Base-by-base conservation (phyloP, 2,797 vertebrate species). In the Thamnophis elegans region DNA sequence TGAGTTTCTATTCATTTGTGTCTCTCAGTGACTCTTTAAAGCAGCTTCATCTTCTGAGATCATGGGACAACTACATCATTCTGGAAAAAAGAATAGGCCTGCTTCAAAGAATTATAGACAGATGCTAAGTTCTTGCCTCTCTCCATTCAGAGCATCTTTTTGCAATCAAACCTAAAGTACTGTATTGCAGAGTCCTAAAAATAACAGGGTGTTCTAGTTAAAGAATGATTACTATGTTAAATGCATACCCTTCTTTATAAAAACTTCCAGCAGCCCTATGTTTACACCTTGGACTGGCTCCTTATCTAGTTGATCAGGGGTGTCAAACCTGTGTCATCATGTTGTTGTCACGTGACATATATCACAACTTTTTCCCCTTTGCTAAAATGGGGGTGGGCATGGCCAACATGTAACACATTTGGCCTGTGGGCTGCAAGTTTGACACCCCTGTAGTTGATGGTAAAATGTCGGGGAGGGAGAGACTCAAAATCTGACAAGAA, bases 201-300 rank as follows among this genome's bases (percentile, higher is more conserved):
- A 20, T 42, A 22, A 10, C 32, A 42, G 4, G 22, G 18, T 1
- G 1, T 78, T 78, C 36, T 78, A 42, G 18, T 42, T 42, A 42
- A 42, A 22, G 32, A 22, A 78, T 22, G 20, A 42, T 18, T 26
- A 14, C 42, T 5, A 14, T n/a, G n/a, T 16, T n/a, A n/a, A 13
- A 18, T 12, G 82, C 58, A 54, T 13, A 20, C 12, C 0, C 54
- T 26, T 36, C 20, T 58, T 51, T 26, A 16, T 28, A 10, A 82
- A 65, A 32, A 2, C 5, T 58, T 88, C 4, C 7, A 32, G 20
- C 28, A 65, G 12, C 51, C 1, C 32, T 8, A 54, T 32, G 92
- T 95, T 96, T 94, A 89, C 93, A 95, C 95, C 96, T 95, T 92
- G 91, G 94, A 93, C 91, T 0, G 91, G 93, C 88, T 65, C 10